Base-by-base conservation (phyloP, 2,113 vertebrate species). In the Bubo scandiacus region DNA sequence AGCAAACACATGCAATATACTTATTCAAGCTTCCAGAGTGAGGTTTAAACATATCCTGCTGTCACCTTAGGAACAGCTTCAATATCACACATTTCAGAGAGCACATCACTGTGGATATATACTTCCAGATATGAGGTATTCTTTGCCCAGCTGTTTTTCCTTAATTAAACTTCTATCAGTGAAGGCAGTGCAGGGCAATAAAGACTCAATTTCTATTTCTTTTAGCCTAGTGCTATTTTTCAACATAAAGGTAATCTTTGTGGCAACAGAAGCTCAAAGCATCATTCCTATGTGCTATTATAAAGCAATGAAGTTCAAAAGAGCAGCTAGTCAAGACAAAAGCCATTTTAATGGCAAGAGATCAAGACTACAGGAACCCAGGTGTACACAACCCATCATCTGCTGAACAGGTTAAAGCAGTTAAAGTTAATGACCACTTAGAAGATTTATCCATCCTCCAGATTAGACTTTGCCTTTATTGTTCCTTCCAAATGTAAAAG, bases 311-410 rank as follows among this genome's bases (percentile, higher is more conserved):
- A 88, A 62, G 71, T 54, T 77, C 75, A 55, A 80, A 84, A 43
- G 84, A 45, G 66, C 62, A 95, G 29, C 63, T 32, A 52, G 45
- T 19, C 62, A 77, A 81, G 80, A 73, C 59, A 89, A 78, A 78
- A 67, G 43, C 34, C 75, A 52, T 45, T 45, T 71, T 59, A 62
- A 71, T 66, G 34, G 67, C 10, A 51, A 61, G n/a, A 36, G 74
- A 55, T 55, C 16, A 42, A 51, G 57, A 27, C 43, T 19, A 5
- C 7, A n/a, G 79, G 52, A 85, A 36, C 80, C 42, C 52, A 47
- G 79, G 63, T 77, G 62, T 29, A 32, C 29, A 42, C 26, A 62
- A 42, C 36, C 55, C 79, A 66, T 49, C 57, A 66, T 38, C 79
- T 40, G n/a, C 73, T 6, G 15, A 57, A 8, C 59, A 91, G 74